These are phyloP conservation scores for Lasioglossum villosulum DNA, from an alignment of 2,888 invertebrate species.

Conservation along the genomic window DNA sequence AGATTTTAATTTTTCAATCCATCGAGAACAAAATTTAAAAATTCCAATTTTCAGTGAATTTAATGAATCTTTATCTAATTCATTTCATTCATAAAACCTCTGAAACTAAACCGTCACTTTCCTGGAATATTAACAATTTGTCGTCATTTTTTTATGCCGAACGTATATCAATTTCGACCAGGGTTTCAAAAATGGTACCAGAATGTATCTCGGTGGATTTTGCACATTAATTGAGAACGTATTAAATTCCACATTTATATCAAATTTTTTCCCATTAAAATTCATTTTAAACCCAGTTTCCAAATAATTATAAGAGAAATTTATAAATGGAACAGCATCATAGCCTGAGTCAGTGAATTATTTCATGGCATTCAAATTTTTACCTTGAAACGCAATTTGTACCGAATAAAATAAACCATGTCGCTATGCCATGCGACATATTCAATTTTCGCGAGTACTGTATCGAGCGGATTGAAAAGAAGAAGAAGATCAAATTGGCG, in stretches of 20 bases:
- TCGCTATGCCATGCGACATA: not conserved
- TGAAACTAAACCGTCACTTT: not conserved
- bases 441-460: not conserved
- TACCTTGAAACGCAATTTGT: not conserved
- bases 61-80: not conserved
- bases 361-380: not conserved
- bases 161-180: not conserved
- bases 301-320: not conserved
- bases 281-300: not conserved
- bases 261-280: not conserved
- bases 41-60: not conserved
- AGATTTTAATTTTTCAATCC: not conserved
- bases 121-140: not conserved
- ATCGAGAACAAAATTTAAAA: not conserved
- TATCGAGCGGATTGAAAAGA: not conserved
- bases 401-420: not conserved
- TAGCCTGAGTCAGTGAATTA: not conserved
- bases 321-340: not conserved
- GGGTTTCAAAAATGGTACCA: not conserved
- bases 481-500: not conserved
- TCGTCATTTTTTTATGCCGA: not conserved
- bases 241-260: not conserved
- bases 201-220: not conserved
- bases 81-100: not conserved
- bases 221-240: not conserved